phyloP scores from a whole-genome alignment of 1,140 invertebrate species.

The Drosophila auraria region DNA sequence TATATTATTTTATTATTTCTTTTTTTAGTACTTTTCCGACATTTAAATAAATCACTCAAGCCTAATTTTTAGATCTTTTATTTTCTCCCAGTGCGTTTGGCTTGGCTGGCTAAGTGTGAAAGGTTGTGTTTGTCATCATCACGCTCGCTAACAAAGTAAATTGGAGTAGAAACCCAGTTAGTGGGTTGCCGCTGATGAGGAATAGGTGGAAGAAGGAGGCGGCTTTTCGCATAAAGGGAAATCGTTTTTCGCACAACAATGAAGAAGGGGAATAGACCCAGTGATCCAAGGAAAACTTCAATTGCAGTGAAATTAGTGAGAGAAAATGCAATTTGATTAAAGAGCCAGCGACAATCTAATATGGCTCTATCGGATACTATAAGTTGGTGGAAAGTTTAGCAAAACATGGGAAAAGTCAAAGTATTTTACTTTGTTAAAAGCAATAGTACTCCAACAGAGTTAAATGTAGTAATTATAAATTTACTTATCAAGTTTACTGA shows the following conservation, averaged over 20 bases:
- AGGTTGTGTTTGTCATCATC: constrained; percentile 71
- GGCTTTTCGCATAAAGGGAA: constrained; percentile 59
- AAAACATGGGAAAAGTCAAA: not conserved
- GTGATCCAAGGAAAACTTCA: constrained; percentile 38
- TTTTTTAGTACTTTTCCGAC: no score
- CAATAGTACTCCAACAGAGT: no score
- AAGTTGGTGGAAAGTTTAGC: not conserved
- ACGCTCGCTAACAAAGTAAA: constrained; percentile 46
- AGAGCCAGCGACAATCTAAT: constrained; percentile 22
- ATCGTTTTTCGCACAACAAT: constrained; percentile 64
- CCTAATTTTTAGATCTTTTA: not conserved
- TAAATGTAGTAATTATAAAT: not conserved
- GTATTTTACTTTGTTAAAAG: not conserved
- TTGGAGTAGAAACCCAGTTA: constrained; percentile 46
- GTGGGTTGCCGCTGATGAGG: constrained; percentile 39
- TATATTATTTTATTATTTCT: no score
- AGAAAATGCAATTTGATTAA: constrained; percentile 37
- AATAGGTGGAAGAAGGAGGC: constrained; percentile 40
- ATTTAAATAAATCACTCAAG: no score
- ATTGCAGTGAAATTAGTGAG: constrained; percentile 21
- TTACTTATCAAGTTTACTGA: not conserved
- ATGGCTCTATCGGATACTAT: constrained; percentile 7
- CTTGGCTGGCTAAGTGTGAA: constrained; percentile 57
- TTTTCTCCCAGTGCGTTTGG: constrained; percentile 18
- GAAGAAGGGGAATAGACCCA: constrained; percentile 29